These are phyloP conservation scores for Sphinx pinastri DNA, from an alignment of 2,888 invertebrate genomes.

Conservation along the genomic window DNA sequence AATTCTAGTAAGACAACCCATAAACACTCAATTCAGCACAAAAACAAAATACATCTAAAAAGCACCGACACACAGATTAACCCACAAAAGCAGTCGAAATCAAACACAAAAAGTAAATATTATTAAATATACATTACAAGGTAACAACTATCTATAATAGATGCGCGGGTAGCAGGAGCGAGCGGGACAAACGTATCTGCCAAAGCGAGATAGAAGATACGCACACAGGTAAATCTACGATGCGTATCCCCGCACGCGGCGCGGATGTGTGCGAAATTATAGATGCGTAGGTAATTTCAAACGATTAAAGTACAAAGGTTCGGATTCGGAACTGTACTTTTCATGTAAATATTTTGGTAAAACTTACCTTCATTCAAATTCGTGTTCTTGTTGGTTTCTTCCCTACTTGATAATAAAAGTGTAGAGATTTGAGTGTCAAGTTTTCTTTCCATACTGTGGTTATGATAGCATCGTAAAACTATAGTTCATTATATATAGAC, in stretches of 20 bases:
- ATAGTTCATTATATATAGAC: too few relatives aligned
- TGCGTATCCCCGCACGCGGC: conserved; percentile 14
- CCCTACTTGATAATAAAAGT: not conserved
- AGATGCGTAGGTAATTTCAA: conserved; percentile 22
- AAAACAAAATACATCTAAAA: conserved; percentile 44
- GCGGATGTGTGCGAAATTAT: conserved; percentile 22
- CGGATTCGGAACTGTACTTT: conserved; percentile 1
- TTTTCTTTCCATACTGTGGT: not conserved
- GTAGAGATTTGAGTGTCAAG: not conserved
- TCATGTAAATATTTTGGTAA: conserved; percentile 12
- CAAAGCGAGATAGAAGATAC: not conserved
- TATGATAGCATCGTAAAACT: too few relatives aligned
- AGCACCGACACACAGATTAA: conserved; percentile 2
- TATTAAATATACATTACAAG: conserved; percentile 24
- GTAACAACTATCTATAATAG: conserved; percentile 23
- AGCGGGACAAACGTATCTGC: not conserved
- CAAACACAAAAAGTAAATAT: conserved; percentile 24
- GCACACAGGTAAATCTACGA: conserved; percentile 1
- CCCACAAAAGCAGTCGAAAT: conserved; percentile 11
- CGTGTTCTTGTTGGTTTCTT: not conserved
- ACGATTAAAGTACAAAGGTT: conserved; percentile 17
- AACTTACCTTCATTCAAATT: not conserved
- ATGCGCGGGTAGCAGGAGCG: conserved; percentile 14
- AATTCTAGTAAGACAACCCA: not conserved
- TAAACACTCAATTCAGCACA: not conserved